Evolutionary conservation across 92 coral and sea anemone species (phyloP).

Genomic region (Phenganax subtilis): DNA sequence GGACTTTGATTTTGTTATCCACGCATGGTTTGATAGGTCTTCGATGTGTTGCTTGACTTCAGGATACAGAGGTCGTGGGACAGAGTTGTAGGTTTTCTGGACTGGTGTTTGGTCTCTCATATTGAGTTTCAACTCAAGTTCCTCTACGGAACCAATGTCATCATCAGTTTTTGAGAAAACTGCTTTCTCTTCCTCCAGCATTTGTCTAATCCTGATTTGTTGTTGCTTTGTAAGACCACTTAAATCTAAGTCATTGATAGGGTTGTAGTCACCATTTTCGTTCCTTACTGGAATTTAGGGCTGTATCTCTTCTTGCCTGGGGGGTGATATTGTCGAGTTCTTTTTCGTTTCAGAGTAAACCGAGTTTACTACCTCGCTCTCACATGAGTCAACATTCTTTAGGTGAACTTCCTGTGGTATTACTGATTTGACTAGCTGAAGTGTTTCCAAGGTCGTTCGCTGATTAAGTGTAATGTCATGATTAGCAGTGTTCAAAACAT

Average conservation of each 20-base stretch:
- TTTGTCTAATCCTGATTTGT: background rate
- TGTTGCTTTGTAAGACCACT: conserved; percentile 14
- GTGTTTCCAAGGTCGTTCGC: conserved; percentile 15
- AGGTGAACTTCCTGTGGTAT: conserved; percentile 24
- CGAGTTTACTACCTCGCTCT: background rate
- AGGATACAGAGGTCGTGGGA: conserved; percentile 12
- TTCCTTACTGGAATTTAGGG: background rate
- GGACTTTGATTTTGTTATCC: conserved; percentile 19
- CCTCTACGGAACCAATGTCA: conserved; percentile 22
- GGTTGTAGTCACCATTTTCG: background rate
- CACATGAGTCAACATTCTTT: conserved; percentile 13
- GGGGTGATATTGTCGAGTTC: background rate
- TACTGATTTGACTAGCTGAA: conserved; percentile 24
- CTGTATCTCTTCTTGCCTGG: background rate
- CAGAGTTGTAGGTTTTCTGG: background rate
- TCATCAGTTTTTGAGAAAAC: background rate
- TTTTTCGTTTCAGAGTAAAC: conserved; percentile 5
- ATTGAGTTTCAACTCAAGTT: conserved; percentile 12
- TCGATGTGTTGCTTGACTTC: conserved; percentile 19
- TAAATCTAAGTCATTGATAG: background rate
- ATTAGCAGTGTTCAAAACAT: conserved; percentile 19
- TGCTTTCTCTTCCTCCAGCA: conserved; percentile 4
- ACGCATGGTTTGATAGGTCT: conserved; percentile 2
- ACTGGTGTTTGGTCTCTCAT: background rate
- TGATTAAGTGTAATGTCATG: conserved; percentile 16